These are phyloP conservation scores for Metalampra italica DNA, from an alignment of 2,888 invertebrate species.

Conservation along the genomic window DNA sequence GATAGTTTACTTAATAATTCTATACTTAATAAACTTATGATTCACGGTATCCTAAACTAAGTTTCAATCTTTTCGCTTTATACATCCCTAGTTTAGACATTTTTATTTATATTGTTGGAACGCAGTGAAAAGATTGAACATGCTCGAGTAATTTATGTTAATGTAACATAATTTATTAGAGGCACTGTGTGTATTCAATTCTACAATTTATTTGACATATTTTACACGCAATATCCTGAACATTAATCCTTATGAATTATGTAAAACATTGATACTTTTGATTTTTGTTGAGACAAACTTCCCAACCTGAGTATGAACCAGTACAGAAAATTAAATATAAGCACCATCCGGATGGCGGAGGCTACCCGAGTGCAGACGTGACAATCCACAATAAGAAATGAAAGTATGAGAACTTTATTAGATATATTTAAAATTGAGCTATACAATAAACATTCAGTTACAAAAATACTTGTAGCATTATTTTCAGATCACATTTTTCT, in stretches of 20 bases:
- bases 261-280: constrained; percentile 31
- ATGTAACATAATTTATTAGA: constrained; percentile 78
- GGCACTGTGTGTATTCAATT: constrained; percentile 78
- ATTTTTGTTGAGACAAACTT: constrained; percentile 16
- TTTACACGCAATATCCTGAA: constrained; percentile 57
- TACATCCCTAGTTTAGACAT: constrained; percentile 12
- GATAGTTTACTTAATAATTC: constrained; percentile 45
- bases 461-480: constrained; percentile 75
- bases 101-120: constrained; percentile 17
- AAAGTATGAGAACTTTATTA: constrained; percentile 22
- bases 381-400: background rate
- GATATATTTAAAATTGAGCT: constrained; percentile 70
- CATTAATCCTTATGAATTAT: constrained; percentile 38
- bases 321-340: background rate
- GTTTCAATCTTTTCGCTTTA: constrained; percentile 66
- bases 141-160: constrained; percentile 77
- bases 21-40: constrained; percentile 60
- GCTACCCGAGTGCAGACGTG: background rate
- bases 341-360: background rate
- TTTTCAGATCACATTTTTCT: constrained; percentile 73
- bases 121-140: constrained; percentile 68
- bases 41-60: constrained; percentile 66
- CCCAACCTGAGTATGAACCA: constrained; percentile 13
- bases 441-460: constrained; percentile 71
- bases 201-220: constrained; percentile 61